phyloP scores from a whole-genome alignment of 2,888 invertebrate genomes.

The Drosophila rellima region DNA sequence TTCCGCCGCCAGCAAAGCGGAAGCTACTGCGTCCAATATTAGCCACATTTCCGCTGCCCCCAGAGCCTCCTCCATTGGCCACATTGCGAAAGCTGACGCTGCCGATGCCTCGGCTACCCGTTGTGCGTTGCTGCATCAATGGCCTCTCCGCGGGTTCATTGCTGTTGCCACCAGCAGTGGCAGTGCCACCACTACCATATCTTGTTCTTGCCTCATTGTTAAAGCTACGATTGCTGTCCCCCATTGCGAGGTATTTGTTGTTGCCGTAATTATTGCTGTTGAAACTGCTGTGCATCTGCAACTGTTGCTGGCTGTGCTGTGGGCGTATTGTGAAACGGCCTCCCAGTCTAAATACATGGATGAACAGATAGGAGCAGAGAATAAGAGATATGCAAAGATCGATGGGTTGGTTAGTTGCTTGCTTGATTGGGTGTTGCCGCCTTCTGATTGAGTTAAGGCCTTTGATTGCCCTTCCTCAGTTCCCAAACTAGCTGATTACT shows the following conservation, averaged over 20 bases:
- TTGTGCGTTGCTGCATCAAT: conserved; percentile 61
- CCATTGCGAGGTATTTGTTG: conserved; percentile 70
- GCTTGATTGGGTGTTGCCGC: conserved; percentile 11
- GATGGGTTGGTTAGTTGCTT: conserved; percentile 27
- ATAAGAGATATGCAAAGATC: conserved; percentile 22
- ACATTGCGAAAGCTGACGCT: conserved; percentile 69
- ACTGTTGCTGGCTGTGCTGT: conserved; percentile 84
- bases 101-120: conserved; percentile 51
- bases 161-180: conserved; percentile 28
- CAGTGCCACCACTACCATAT: conserved; percentile 9
- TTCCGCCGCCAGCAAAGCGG: conserved; percentile 71
- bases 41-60: conserved; percentile 28
- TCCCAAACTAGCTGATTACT: conserved; percentile 19
- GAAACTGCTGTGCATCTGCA: conserved; percentile 80
- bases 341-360: conserved; percentile 76
- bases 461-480: conserved; percentile 43
- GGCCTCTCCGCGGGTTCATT: conserved; percentile 49
- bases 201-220: conserved; percentile 55
- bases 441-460: conserved; percentile 59
- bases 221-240: conserved; percentile 81
- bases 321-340: conserved; percentile 85
- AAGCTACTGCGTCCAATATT: conserved; percentile 65
- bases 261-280: conserved; percentile 44
- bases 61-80: conserved; percentile 49
- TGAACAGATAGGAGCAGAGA: not conserved